phyloP scores from a whole-genome alignment of 2,888 invertebrate species.

The Uloborus plumipes region DNA sequence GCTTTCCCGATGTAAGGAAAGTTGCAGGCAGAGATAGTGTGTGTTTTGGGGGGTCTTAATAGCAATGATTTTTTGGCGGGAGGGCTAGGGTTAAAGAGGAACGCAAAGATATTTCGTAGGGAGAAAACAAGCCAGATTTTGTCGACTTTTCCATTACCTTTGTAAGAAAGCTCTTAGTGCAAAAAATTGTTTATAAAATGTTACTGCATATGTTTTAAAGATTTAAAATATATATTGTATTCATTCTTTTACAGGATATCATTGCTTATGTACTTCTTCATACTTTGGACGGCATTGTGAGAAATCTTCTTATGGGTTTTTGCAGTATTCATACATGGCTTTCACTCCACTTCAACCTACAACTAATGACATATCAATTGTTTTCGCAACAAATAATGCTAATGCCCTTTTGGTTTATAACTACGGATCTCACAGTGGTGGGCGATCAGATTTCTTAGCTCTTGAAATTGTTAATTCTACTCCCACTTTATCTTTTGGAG shows the following conservation, averaged over 20 bases:
- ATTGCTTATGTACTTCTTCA: conserved; percentile 84
- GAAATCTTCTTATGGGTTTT: conserved; percentile 89
- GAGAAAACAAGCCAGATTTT: no score
- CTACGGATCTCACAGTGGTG: conserved; percentile 88
- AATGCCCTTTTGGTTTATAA: conserved; percentile 91
- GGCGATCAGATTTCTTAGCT: conserved; percentile 92
- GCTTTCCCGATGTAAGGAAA: no score
- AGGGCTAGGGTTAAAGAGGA: no score
- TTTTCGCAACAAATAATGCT: conserved; percentile 85
- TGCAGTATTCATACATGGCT: conserved; percentile 89
- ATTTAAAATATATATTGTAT: no score
- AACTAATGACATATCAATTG: conserved; percentile 90
- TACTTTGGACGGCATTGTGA: conserved; percentile 91
- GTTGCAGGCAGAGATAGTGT: no score
- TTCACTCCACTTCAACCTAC: conserved; percentile 88
- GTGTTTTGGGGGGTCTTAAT: no score
- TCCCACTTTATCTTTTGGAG: conserved; percentile 90
- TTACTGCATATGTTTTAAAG: no score
- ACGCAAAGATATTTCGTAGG: no score
- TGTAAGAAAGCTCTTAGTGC: no score
- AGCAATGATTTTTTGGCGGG: no score
- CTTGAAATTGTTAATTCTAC: conserved; percentile 88
- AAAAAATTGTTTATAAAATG: no score
- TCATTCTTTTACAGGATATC: conserved; percentile 78
- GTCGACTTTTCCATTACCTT: no score